Conservation (phyloP, 2,888 invertebrate genomes). For the Hymenopus coronatus region DNA sequence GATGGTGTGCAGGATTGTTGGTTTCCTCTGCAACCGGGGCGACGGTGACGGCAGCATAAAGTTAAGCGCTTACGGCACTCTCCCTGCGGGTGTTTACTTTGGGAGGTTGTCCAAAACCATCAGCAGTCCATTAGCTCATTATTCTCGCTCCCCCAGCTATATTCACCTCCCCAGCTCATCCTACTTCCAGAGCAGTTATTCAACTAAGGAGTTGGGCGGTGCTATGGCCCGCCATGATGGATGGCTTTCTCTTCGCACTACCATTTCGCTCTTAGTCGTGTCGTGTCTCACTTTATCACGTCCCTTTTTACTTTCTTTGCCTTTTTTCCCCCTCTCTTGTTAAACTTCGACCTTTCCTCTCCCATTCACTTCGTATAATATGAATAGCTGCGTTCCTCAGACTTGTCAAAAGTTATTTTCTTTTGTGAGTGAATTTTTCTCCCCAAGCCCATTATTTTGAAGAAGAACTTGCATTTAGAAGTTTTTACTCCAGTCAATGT, state of each 20-base stretch:
- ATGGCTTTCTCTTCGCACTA: background rate
- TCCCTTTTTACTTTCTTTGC: background rate
- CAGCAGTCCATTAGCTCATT: constrained; percentile 29
- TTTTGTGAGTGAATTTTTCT: background rate
- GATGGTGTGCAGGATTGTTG: background rate
- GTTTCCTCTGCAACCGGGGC: background rate
- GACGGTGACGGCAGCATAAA: background rate
- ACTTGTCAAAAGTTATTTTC: background rate
- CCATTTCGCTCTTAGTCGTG: background rate
- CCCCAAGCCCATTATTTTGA: background rate
- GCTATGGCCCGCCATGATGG: background rate
- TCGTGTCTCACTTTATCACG: constrained; percentile 17
- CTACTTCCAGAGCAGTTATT: background rate
- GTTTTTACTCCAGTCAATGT: background rate
- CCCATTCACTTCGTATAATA: background rate
- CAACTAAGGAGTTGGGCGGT: background rate
- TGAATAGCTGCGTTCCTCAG: constrained; percentile 7
- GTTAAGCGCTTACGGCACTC: background rate
- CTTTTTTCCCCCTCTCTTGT: background rate
- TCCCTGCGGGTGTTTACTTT: background rate
- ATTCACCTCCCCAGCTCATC: constrained; percentile 1
- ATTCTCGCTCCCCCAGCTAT: constrained; percentile 7
- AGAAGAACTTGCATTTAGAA: background rate
- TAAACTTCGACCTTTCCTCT: background rate
- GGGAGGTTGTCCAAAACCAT: background rate